Conservation (phyloP, 1,140 invertebrate genomes). For the Arion vulgaris region DNA sequence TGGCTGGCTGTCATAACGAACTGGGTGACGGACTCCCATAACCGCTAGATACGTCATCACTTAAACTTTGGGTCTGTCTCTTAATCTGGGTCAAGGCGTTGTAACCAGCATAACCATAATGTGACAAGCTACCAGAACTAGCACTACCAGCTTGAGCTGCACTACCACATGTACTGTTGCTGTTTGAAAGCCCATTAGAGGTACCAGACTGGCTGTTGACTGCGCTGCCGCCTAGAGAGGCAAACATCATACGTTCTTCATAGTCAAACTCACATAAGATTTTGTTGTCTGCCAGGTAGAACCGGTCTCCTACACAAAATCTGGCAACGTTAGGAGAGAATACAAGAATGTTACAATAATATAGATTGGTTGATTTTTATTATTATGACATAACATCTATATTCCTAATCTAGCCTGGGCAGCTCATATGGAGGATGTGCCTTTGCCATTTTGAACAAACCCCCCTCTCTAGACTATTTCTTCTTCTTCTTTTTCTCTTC, state of each 20-base stretch:
- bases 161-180: neutral
- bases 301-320: slow-evolving; percentile 95
- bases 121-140: neutral
- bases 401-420: too few species aligned
- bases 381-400: too few species aligned
- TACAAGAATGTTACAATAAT: neutral
- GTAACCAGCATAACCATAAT: slow-evolving; percentile 79
- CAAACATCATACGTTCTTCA: slow-evolving; percentile 90
- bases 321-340: slow-evolving; percentile 74
- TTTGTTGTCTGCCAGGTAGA: slow-evolving; percentile 93
- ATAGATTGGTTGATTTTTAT: too few species aligned
- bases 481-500: too few species aligned
- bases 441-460: too few species aligned
- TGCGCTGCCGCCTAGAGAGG: slow-evolving; percentile 83
- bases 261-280: slow-evolving; percentile 96
- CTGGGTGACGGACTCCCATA: slow-evolving; percentile 72
- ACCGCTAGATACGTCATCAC: slow-evolving; percentile 73
- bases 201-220: slow-evolving; percentile 8
- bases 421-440: too few species aligned
- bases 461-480: too few species aligned
- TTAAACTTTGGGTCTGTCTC: slow-evolving; percentile 80
- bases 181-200: slow-evolving; percentile 32
- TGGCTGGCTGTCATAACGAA: slow-evolving; percentile 54
- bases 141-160: neutral
- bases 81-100: slow-evolving; percentile 89